Conservation (phyloP, 1,140 invertebrate species). For the Calephelis nemesis region DNA sequence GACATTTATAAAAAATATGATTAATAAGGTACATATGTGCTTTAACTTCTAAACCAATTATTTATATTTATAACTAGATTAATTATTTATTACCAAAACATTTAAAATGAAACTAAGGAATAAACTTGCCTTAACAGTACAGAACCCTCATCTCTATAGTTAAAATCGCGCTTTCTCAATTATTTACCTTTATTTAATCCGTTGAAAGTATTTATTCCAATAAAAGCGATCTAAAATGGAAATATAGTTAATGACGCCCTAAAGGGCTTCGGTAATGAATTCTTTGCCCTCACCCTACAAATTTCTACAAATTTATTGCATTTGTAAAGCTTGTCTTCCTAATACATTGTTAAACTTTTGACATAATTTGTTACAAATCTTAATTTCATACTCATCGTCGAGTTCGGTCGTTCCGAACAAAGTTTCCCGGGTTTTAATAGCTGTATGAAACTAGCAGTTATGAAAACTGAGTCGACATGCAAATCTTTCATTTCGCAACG, state of each 20-base stretch:
- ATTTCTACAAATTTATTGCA: constrained; percentile 8
- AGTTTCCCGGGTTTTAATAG: constrained; percentile 51
- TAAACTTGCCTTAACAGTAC: too few species aligned
- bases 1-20: too few species aligned
- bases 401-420: constrained; percentile 52
- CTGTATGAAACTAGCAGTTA: constrained; percentile 64
- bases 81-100: too few species aligned
- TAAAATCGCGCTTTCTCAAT: not conserved
- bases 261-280: not conserved
- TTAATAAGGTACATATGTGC: too few species aligned
- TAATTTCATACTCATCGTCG: constrained; percentile 52
- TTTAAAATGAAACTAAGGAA: too few species aligned
- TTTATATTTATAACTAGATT: too few species aligned
- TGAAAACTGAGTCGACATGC: constrained; percentile 66
- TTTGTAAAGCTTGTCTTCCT: constrained; percentile 34
- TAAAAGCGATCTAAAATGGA: not conserved
- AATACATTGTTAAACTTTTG: constrained; percentile 44
- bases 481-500: constrained; percentile 55
- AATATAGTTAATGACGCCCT: constrained; percentile 1
- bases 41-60: too few species aligned
- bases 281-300: not conserved
- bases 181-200: not conserved
- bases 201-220: not conserved
- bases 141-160: too few species aligned
- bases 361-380: constrained; percentile 59